These are phyloP conservation scores for Machimus rusticus DNA, from an alignment of 2,888 invertebrate species.

Conservation along the genomic window DNA sequence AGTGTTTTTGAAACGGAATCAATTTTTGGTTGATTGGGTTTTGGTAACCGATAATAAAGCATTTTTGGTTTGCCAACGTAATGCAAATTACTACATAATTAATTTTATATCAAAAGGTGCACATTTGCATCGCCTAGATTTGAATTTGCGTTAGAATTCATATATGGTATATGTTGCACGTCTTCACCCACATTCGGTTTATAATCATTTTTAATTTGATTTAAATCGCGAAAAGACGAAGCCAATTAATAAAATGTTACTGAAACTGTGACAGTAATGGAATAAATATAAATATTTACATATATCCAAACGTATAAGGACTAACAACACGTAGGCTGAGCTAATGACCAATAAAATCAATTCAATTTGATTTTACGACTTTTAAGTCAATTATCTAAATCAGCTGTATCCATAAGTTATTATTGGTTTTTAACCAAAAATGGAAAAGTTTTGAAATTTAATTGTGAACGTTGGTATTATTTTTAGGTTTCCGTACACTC, in stretches of 20 bases:
- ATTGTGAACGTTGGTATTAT: too few relatives aligned
- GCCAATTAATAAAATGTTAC: not conserved
- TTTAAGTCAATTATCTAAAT: not conserved
- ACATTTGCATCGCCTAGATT: too few relatives aligned
- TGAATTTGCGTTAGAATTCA: not conserved
- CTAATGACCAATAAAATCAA: not conserved
- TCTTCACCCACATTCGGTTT: not conserved
- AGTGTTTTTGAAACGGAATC: not conserved
- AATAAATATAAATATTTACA: not conserved
- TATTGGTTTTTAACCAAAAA: not conserved
- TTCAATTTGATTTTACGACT: not conserved
- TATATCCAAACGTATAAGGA: not conserved
- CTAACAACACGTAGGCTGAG: not conserved
- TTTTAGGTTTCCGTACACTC: too few relatives aligned
- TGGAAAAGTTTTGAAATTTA: not conserved
- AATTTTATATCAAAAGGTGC: not conserved
- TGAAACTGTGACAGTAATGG: not conserved
- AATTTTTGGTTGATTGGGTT: not conserved
- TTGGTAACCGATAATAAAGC: not conserved
- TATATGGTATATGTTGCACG: not conserved
- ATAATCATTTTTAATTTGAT: not conserved
- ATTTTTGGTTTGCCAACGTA: not conserved
- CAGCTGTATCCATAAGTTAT: not conserved
- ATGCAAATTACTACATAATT: not conserved
- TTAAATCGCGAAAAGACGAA: not conserved